Base-by-base conservation (phyloP, 1,140 invertebrate genomes). In the Agrypnia vestita region DNA sequence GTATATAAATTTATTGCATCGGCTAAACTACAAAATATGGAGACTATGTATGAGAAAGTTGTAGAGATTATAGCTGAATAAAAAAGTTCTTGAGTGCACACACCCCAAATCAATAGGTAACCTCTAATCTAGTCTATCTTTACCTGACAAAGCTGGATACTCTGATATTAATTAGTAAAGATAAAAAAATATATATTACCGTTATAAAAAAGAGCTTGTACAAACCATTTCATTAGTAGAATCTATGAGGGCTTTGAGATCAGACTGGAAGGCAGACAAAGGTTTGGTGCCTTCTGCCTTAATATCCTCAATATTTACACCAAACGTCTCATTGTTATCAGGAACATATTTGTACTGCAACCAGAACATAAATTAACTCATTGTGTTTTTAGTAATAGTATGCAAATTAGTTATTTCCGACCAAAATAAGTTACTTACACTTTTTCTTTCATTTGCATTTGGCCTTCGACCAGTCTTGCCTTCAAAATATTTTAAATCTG, bases 401-500 rank as follows among this genome's bases (percentile, higher is more conserved):
- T 3, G 8, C 4, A 17, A 6, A n/a, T 53, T 53, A 6, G 4
- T 17, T 11, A 6, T 17, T 61, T 61, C 56, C 19, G 6, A 21
- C 6, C 17, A 35, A 35, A 35, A 6, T 35, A 35, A 35, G 25
- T 46, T 49, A 74, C 78, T 83, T 84, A 90, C 89, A 85, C 88
- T 87, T 85, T 85, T 90, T 61, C 89, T 85, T 74, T 90, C 88
- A 44, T 85, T 86, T 47, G 84, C 87, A 80, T 89, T 90, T 13
- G 86, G 86, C 80, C 85, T 86, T 84, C 90, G 88, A 49, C 91
- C 92, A 21, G 91, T 94, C 87, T 98, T 98, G 7, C 86, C 88
- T 85, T 96, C 93, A 81, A 98, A 93, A 88, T 94, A 98, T 84
- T 95, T 95, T 12, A 97, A 88, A 90, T 98, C 97, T 9, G 94